Evolutionary conservation across 2,888 invertebrate species (phyloP).

Genomic region (Aspidapion aeneum): DNA sequence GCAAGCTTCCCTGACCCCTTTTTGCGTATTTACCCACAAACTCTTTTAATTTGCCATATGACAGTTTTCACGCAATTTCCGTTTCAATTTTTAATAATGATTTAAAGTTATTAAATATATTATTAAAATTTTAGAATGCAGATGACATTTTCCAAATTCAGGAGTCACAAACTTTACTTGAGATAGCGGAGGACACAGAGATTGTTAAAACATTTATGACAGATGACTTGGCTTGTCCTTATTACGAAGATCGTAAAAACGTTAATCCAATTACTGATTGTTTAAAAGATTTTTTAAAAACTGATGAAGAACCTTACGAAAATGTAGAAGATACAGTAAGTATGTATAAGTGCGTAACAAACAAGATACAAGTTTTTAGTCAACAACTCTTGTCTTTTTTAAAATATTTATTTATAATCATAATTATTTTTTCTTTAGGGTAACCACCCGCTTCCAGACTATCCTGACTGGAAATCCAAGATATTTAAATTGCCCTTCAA

Average conservation of each 20-base stretch:
- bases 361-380: too few relatives aligned
- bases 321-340: background rate
- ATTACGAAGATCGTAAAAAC: slow-evolving; percentile 4
- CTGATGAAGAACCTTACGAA: slow-evolving; percentile 8
- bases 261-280: slow-evolving; percentile 25
- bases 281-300: slow-evolving; percentile 17
- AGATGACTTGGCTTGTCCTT: slow-evolving; percentile 14
- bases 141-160: background rate
- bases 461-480: slow-evolving; percentile 33
- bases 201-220: slow-evolving; percentile 18
- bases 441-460: slow-evolving; percentile 3
- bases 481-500: slow-evolving; percentile 29
- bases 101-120: too few relatives aligned
- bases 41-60: too few relatives aligned
- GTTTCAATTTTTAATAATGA: too few relatives aligned
- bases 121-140: background rate
- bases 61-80: too few relatives aligned
- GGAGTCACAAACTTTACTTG: background rate
- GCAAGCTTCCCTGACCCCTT: too few relatives aligned
- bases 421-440: too few relatives aligned
- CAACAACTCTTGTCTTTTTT: too few relatives aligned
- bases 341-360: too few relatives aligned
- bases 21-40: too few relatives aligned
- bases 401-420: too few relatives aligned
- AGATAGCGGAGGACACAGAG: slow-evolving; percentile 23